Conservation (phyloP, 2,888 invertebrate genomes). For the Cephus pygmeus region DNA sequence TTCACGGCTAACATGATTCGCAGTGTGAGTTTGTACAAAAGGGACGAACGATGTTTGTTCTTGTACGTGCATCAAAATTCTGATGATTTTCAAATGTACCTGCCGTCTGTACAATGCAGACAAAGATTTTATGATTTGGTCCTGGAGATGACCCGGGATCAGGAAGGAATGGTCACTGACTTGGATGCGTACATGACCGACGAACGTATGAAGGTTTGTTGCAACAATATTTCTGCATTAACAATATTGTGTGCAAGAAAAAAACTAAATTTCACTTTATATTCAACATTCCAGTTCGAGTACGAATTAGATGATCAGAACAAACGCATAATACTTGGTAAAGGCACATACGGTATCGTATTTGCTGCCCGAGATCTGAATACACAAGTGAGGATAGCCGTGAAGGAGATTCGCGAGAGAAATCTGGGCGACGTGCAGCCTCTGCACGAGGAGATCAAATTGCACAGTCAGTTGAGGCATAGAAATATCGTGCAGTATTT, state of each 20-base stretch:
- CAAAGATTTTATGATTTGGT: conserved; percentile 87
- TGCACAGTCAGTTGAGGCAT: conserved; percentile 95
- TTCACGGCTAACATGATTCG: conserved; percentile 92
- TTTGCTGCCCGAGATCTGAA: conserved; percentile 94
- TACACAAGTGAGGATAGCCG: conserved; percentile 93
- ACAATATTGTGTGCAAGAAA: not conserved
- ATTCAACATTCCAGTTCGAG: conserved; percentile 75
- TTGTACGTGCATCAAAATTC: conserved; percentile 98
- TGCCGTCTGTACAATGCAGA: conserved; percentile 89
- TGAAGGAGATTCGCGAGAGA: conserved; percentile 98
- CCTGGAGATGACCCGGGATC: conserved; percentile 88
- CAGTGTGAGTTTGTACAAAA: conserved; percentile 92
- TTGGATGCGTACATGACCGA: conserved; percentile 80
- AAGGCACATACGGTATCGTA: conserved; percentile 95
- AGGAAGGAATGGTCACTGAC: conserved; percentile 81
- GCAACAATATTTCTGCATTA: not conserved
- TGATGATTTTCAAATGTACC: conserved; percentile 98
- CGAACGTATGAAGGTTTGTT: conserved; percentile 77
- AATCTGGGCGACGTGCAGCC: conserved; percentile 97
- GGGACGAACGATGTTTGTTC: conserved; percentile 95
- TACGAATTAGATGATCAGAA: conserved; percentile 94
- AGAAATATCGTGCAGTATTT: conserved; percentile 97
- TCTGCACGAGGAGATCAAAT: conserved; percentile 96
- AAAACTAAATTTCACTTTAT: not conserved
- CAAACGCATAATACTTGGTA: conserved; percentile 87